Conservation (phyloP, 2,888 invertebrate genomes). For the Dendrolimus houi region DNA sequence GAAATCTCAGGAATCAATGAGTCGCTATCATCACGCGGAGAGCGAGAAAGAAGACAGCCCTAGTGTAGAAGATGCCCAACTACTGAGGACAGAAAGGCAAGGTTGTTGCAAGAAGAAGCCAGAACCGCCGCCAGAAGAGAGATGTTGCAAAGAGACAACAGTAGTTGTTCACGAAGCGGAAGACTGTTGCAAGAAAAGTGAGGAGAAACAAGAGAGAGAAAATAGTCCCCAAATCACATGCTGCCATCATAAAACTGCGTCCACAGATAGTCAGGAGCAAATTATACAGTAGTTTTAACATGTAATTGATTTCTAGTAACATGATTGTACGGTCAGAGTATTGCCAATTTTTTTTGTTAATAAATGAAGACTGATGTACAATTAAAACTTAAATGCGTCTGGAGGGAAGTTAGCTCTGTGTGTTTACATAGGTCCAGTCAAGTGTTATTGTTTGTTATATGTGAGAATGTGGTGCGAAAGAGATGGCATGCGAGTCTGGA, state of each 20-base stretch:
- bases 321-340: background rate
- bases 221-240: slow-evolving; percentile 57
- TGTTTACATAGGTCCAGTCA: too few species aligned
- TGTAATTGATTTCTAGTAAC: background rate
- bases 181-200: slow-evolving; percentile 19
- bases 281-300: slow-evolving; percentile 24
- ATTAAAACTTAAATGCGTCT: too few species aligned
- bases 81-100: slow-evolving; percentile 42
- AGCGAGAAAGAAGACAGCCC: slow-evolving; percentile 53
- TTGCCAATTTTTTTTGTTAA: background rate
- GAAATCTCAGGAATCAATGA: slow-evolving; percentile 22
- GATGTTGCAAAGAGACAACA: slow-evolving; percentile 26
- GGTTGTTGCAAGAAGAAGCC: slow-evolving; percentile 52
- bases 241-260: slow-evolving; percentile 40
- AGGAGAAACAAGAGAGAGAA: slow-evolving; percentile 34
- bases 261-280: slow-evolving; percentile 59
- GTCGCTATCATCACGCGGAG: slow-evolving; percentile 31
- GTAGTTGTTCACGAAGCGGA: slow-evolving; percentile 21
- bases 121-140: slow-evolving; percentile 33
- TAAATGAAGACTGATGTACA: background rate
- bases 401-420: too few species aligned
- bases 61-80: slow-evolving; percentile 50
- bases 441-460: too few species aligned
- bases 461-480: too few species aligned
- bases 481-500: too few species aligned